phyloP scores from a whole-genome alignment of 2,797 vertebrate species.

The Argya squamiceps region DNA sequence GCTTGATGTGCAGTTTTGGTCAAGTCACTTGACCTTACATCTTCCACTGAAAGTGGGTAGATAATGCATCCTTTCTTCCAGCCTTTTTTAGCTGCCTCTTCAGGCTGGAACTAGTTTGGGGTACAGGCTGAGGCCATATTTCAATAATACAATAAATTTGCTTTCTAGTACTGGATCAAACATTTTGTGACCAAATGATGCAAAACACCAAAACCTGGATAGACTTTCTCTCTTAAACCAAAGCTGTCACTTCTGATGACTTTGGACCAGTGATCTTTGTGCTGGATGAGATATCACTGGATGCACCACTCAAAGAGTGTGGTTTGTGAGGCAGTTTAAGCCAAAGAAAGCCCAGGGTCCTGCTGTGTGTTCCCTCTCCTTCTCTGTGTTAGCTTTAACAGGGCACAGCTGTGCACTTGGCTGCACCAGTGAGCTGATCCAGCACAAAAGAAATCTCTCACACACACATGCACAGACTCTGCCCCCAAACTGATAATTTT shows the following conservation, averaged over 20 bases:
- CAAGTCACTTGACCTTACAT: slow-evolving; percentile 23
- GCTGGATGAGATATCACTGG: not conserved
- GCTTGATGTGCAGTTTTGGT: not conserved
- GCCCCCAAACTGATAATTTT: not conserved
- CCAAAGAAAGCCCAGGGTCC: not conserved
- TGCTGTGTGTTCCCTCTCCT: not conserved
- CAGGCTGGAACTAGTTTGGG: not conserved
- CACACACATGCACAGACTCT: not conserved
- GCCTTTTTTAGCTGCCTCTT: not conserved
- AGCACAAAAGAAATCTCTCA: not conserved
- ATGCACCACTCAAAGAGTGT: not conserved
- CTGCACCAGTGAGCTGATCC: not conserved
- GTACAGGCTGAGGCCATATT: not conserved
- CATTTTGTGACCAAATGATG: not conserved
- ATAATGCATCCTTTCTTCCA: slow-evolving; percentile 35
- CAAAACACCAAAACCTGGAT: not conserved
- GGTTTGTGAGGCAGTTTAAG: not conserved
- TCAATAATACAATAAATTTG: not conserved
- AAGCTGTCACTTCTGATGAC: slow-evolving; percentile 13
- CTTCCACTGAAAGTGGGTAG: not conserved
- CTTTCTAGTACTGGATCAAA: not conserved
- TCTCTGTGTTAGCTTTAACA: not conserved
- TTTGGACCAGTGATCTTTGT: slow-evolving; percentile 12
- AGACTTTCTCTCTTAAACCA: not conserved
- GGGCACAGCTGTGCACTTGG: not conserved